Evolutionary conservation across 2,113 vertebrate genomes (phyloP), one percentile per base, ranked within the genome.

Genomic region (Mormyrus iriodes): DNA sequence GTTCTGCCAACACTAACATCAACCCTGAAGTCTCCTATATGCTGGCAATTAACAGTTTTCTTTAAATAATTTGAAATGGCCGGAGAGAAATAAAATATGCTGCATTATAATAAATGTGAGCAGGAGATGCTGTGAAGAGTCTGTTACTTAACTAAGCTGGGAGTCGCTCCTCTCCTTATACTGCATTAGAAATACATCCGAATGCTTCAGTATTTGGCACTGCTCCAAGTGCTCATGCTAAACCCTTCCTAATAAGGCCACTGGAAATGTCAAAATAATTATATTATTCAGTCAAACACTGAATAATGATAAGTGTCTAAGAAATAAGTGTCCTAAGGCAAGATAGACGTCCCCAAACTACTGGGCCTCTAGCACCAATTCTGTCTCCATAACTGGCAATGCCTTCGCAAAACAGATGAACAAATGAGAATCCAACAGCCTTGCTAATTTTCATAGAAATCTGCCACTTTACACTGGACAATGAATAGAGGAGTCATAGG

Each of bases 41-140:
- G 31, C 53, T 31, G 85, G 35, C 85, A 55, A 87, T 87, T 87
- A 42, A 39, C 46, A 31, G 39, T 21, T 31, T 58, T n/a, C 39
- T 31, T 10, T 35, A 42, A 55, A 87, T 39, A 13, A 87, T 53
- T 24, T 87, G 27, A 87, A 87, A 87, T 24, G 17, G 85, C 85
- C 85, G 19, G 31, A 58, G 86, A 51, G 19, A 87, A 87, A 44
- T 44, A 87, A 87, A 86, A 65, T 44, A 87, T 87, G 86, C 52
- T 44, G 86, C 35, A 61, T 52, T 53, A 27, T 15, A 31, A 15
- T 58, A 19, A 12, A 21, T 13, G 51, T 27, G 15, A 24, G 21
- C 27, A 61, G 35, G 31, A 61, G 35, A 87, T 87, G 52, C 52
- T 87, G 86, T 42, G 86, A 87, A 21, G 86, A 10, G 8, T 8